Evolutionary conservation across 2,888 invertebrate genomes (phyloP).

Genomic region (Notodonta dromedarius): DNA sequence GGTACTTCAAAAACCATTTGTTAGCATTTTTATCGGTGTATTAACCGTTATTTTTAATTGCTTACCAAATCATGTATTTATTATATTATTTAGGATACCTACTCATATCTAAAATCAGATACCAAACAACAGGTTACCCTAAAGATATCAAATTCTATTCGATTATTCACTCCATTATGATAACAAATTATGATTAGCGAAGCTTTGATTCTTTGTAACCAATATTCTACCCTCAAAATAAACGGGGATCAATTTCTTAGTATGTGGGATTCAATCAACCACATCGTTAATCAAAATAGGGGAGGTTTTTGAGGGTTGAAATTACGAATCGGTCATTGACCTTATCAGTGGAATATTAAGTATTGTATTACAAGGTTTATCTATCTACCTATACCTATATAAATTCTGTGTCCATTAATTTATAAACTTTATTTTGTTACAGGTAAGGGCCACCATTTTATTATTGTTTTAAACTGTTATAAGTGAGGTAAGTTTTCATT

Average conservation of each 20-base stretch:
- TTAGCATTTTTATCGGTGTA: too few relatives aligned
- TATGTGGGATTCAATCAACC: conserved; percentile 55
- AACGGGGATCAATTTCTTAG: conserved; percentile 46
- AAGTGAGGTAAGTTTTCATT: background rate
- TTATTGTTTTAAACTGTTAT: background rate
- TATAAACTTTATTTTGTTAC: conserved; percentile 36
- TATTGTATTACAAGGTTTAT: conserved; percentile 7
- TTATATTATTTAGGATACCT: too few relatives aligned
- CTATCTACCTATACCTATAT: too few relatives aligned
- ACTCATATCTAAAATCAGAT: too few relatives aligned
- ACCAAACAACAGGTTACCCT: background rate
- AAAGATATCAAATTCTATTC: background rate
- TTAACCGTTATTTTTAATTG: too few relatives aligned
- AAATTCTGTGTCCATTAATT: background rate
- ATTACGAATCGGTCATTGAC: conserved; percentile 33
- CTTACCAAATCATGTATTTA: background rate
- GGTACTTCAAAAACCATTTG: too few relatives aligned
- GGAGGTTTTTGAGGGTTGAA: conserved; percentile 47
- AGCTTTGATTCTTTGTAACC: conserved; percentile 22
- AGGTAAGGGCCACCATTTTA: conserved; percentile 38
- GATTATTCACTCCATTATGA: background rate
- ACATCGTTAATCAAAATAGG: conserved; percentile 62
- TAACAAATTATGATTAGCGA: conserved; percentile 1
- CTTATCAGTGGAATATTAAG: conserved; percentile 12
- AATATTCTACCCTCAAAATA: conserved; percentile 31